Conservation (phyloP, 2,113 vertebrate species). For the Pavo muticus region DNA sequence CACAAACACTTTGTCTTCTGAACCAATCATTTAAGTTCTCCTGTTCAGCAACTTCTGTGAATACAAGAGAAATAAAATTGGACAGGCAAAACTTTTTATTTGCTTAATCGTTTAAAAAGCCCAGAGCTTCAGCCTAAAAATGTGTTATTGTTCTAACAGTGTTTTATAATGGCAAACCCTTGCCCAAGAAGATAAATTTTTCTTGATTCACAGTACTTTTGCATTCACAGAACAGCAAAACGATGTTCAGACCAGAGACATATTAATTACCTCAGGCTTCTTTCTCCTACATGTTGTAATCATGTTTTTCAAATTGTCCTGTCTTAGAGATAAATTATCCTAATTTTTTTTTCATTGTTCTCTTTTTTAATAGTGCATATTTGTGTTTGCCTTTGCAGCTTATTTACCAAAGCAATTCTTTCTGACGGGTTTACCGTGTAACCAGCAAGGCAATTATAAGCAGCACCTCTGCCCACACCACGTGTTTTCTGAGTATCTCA, state of each 20-base stretch:
- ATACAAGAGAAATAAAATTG: neutral
- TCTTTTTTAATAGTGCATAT: neutral
- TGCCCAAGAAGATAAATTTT: neutral
- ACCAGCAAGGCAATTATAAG: neutral
- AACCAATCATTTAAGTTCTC: neutral
- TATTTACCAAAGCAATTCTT: neutral
- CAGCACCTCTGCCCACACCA: neutral
- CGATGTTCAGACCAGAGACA: constrained; percentile 44
- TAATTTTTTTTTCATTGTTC: neutral
- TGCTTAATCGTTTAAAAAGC: neutral
- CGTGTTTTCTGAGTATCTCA: neutral
- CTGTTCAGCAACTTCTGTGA: neutral
- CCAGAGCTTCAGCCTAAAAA: neutral
- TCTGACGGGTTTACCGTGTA: neutral
- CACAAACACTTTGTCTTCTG: neutral
- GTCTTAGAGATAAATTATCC: neutral
- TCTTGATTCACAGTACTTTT: constrained; percentile 2
- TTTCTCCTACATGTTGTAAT: neutral
- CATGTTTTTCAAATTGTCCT: neutral
- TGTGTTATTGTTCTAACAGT: neutral
- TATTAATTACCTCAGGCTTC: neutral
- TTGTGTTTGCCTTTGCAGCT: neutral
- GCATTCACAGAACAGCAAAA: neutral
- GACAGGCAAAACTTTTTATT: neutral
- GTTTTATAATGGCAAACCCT: neutral